Conservation (phyloP, 2,113 vertebrate genomes). For the Scopus umbretta region DNA sequence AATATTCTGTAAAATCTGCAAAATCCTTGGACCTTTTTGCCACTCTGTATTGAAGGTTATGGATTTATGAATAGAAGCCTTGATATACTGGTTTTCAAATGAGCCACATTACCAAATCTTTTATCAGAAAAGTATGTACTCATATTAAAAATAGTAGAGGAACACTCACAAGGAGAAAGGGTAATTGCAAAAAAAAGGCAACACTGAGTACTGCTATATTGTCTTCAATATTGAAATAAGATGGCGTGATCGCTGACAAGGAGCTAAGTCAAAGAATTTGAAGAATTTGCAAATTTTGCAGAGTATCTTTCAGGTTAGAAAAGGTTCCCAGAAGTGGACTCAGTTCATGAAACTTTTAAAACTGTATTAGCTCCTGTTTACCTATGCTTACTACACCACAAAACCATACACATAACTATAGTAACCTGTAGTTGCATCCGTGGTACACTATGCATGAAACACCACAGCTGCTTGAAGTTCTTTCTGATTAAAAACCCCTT, state of each 20-base stretch:
- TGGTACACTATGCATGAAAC: background rate
- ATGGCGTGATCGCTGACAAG: background rate
- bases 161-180: background rate
- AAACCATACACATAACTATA: background rate
- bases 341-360: background rate
- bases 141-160: background rate
- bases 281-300: background rate
- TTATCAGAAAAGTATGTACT: background rate
- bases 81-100: background rate
- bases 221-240: background rate
- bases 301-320: background rate
- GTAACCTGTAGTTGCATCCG: background rate
- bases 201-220: background rate
- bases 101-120: background rate
- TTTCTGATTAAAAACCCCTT: background rate
- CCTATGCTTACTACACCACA: background rate
- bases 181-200: background rate
- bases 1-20: background rate
- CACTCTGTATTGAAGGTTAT: background rate
- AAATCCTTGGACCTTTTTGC: background rate
- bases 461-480: background rate
- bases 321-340: background rate
- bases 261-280: background rate
- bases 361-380: background rate
- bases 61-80: background rate